Evolutionary conservation across 2,888 invertebrate genomes (phyloP).

Genomic region (Tuta absoluta): DNA sequence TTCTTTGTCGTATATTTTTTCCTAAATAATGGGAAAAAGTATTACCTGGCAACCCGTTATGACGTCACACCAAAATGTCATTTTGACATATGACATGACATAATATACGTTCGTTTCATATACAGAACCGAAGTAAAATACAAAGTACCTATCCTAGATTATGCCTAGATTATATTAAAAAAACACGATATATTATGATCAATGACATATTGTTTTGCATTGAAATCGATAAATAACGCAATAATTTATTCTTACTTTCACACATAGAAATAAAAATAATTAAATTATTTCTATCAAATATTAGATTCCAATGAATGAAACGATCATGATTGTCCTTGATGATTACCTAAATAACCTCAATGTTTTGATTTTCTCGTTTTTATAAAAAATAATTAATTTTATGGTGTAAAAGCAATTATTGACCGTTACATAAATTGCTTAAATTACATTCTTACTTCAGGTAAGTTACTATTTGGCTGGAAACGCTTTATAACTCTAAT

Average conservation of each 20-base stretch:
- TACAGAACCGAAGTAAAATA: background rate
- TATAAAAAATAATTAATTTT: slow-evolving; percentile 34
- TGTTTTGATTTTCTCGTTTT: slow-evolving; percentile 45
- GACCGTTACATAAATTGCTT: slow-evolving; percentile 1
- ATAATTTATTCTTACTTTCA: background rate
- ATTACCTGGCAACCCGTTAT: background rate
- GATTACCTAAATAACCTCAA: slow-evolving; percentile 57
- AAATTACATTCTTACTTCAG: slow-evolving; percentile 20
- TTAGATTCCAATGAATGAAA: slow-evolving; percentile 25
- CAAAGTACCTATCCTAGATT: background rate
- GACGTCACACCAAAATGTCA: background rate
- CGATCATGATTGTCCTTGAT: slow-evolving; percentile 38
- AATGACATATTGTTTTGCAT: too few relatives aligned
- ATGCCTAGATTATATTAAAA: too few relatives aligned
- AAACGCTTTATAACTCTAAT: background rate
- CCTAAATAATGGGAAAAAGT: background rate
- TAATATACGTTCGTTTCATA: background rate
- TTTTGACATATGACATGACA: background rate
- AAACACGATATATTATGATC: too few relatives aligned
- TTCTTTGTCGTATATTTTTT: background rate
- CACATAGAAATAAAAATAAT: background rate
- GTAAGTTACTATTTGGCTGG: slow-evolving; percentile 16
- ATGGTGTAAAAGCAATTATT: slow-evolving; percentile 28
- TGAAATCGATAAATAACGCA: too few relatives aligned
- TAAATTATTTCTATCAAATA: background rate